phyloP scores from a whole-genome alignment of 2,113 vertebrate genomes.

The Pelobates fuscus region DNA sequence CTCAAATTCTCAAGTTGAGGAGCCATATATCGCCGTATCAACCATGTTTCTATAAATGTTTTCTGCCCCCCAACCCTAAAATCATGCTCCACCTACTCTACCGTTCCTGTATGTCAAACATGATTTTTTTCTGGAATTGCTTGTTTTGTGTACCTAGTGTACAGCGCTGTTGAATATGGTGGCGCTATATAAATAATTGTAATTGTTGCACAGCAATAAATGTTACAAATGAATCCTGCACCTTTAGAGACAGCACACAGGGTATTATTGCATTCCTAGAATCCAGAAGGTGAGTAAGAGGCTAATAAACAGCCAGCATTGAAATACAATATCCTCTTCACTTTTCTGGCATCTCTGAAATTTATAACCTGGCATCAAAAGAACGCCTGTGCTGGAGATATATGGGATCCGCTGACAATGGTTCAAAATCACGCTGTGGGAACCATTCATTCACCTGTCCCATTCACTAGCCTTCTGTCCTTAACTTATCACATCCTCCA shows the following conservation, averaged over 20 bases:
- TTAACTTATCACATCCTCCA: constrained; percentile 45
- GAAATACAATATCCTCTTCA: constrained; percentile 41
- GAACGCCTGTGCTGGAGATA: constrained; percentile 32
- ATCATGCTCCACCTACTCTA: too few species aligned
- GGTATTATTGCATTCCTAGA: constrained; percentile 15
- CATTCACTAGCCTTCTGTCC: constrained; percentile 45
- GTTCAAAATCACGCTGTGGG: constrained; percentile 40
- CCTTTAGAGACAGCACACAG: not conserved
- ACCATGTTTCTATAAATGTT: too few species aligned
- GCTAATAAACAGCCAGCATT: constrained; percentile 21
- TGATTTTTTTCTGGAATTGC: too few species aligned
- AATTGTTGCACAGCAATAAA: constrained; percentile 37
- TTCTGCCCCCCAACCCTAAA: too few species aligned
- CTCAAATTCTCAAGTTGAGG: too few species aligned
- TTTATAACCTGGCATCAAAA: constrained; percentile 42
- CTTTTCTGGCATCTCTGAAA: constrained; percentile 35
- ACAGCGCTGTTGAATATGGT: too few species aligned
- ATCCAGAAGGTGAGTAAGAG: constrained; percentile 40
- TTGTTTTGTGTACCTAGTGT: too few species aligned
- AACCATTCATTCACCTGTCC: constrained; percentile 42
- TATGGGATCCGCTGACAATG: constrained; percentile 45
- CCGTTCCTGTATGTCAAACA: too few species aligned
- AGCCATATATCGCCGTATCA: too few species aligned
- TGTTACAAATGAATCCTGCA: constrained; percentile 23
- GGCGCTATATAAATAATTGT: too few species aligned